Percentiles rank a stretch among this genome's conserved stretches.
Conservation (phyloP, 2,888 invertebrate species). For the Marasmarcha lunaedactyla region DNA sequence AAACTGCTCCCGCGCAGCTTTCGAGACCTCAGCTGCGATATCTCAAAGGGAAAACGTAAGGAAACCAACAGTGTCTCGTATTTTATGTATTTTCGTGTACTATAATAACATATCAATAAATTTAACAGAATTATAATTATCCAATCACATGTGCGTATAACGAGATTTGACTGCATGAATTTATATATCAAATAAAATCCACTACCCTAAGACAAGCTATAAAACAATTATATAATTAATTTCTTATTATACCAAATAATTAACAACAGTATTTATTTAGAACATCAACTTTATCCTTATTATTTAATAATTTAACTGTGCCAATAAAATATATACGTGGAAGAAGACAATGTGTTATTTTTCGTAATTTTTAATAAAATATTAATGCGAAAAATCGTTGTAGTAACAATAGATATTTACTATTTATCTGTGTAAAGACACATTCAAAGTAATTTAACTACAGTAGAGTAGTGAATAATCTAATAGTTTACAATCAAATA, state of each 20-base stretch:
- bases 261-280: slow-evolving; percentile 13
- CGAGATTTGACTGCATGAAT: slow-evolving; percentile 76
- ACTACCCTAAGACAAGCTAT: slow-evolving; percentile 18
- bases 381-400: slow-evolving; percentile 46
- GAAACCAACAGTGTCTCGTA: slow-evolving; percentile 1
- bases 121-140: neutral
- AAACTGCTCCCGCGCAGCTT: neutral
- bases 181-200: slow-evolving; percentile 18
- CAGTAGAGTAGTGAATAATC: slow-evolving; percentile 5
- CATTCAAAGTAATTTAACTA: neutral
- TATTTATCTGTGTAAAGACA: neutral
- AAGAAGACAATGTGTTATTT: slow-evolving; percentile 32
- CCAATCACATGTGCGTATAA: slow-evolving; percentile 46
- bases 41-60: neutral
- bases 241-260: slow-evolving; percentile 18
- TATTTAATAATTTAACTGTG: slow-evolving; percentile 45
- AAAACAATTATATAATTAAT: slow-evolving; percentile 21
- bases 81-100: neutral
- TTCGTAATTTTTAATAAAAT: slow-evolving; percentile 21
- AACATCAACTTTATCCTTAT: slow-evolving; percentile 37
- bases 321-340: slow-evolving; percentile 55
- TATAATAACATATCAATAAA: neutral
- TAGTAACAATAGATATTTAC: slow-evolving; percentile 14
- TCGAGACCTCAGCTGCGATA: neutral
- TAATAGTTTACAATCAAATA: slow-evolving; percentile 39